Conservation (phyloP, 2,888 invertebrate species). For the Xestoiulus laeticollis region DNA sequence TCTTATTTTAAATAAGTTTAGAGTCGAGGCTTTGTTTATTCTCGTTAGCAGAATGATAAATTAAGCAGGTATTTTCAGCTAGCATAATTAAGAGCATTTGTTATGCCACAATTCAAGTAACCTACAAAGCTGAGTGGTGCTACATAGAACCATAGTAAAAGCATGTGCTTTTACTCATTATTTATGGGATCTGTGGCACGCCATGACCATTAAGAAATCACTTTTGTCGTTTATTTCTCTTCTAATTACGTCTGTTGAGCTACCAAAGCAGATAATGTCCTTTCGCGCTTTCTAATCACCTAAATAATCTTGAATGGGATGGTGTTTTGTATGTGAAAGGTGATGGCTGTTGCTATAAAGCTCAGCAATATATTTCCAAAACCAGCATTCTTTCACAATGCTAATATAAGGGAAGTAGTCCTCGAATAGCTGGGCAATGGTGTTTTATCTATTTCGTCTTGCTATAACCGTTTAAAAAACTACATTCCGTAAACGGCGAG, state of each 20-base stretch:
- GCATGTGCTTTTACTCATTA: slow-evolving; percentile 21
- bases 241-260: slow-evolving; percentile 41
- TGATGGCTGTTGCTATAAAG: neutral
- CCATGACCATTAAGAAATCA: slow-evolving; percentile 40
- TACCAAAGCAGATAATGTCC: slow-evolving; percentile 40
- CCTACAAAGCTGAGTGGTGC: neutral
- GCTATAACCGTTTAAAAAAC: neutral
- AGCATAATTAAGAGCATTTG: slow-evolving; percentile 6
- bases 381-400: neutral
- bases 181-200: slow-evolving; percentile 34
- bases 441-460: neutral
- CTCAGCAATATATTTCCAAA: neutral
- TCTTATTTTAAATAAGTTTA: neutral
- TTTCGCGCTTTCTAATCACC: slow-evolving; percentile 41
- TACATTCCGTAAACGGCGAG: neutral
- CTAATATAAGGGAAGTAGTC: neutral
- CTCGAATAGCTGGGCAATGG: neutral
- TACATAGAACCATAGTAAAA: neutral
- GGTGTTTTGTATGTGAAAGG: slow-evolving; percentile 16
- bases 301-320: slow-evolving; percentile 38
- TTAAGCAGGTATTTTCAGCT: neutral
- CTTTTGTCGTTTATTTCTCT: slow-evolving; percentile 41
- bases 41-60: neutral
- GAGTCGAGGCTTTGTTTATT: neutral
- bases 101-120: neutral